Evolutionary conservation across 2,888 invertebrate genomes (phyloP).

Genomic region (Aporophyla lueneburgensis): DNA sequence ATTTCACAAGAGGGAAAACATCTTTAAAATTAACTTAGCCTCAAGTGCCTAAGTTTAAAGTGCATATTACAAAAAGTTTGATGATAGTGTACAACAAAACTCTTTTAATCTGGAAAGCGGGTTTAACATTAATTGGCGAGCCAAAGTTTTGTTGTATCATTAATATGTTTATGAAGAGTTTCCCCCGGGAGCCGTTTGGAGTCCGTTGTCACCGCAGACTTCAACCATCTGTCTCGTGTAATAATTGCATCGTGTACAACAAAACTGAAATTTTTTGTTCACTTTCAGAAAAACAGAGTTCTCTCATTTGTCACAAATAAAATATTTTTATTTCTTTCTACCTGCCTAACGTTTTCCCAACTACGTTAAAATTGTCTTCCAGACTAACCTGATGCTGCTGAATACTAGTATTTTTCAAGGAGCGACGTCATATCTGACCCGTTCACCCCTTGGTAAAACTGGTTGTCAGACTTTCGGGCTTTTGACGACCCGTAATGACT

Average conservation of each 20-base stretch:
- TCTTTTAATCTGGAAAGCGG: conserved; percentile 52
- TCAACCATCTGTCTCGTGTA: conserved; percentile 25
- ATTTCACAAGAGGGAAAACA: conserved; percentile 21
- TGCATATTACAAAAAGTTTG: conserved; percentile 50
- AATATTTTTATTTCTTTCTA: no score
- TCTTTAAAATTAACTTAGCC: conserved; percentile 42
- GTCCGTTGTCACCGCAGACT: conserved; percentile 45
- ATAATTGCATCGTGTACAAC: conserved; percentile 44
- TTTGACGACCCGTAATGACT: no score
- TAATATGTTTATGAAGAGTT: conserved; percentile 47
- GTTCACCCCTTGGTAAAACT: no score
- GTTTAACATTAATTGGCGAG: conserved; percentile 59
- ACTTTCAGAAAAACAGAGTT: no score
- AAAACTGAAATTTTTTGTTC: no score
- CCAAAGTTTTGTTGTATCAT: conserved; percentile 50
- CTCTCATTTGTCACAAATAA: no score
- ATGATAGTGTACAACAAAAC: conserved; percentile 42
- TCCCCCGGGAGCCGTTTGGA: conserved; percentile 46
- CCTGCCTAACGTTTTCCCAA: no score
- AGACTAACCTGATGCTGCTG: no score
- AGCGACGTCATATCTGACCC: no score
- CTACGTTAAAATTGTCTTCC: no score
- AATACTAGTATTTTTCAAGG: no score
- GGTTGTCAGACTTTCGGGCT: no score
- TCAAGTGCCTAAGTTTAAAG: conserved; percentile 52